These are phyloP conservation scores for Dioctria rufipes DNA, from an alignment of 2,888 invertebrate genomes.

Conservation along the genomic window DNA sequence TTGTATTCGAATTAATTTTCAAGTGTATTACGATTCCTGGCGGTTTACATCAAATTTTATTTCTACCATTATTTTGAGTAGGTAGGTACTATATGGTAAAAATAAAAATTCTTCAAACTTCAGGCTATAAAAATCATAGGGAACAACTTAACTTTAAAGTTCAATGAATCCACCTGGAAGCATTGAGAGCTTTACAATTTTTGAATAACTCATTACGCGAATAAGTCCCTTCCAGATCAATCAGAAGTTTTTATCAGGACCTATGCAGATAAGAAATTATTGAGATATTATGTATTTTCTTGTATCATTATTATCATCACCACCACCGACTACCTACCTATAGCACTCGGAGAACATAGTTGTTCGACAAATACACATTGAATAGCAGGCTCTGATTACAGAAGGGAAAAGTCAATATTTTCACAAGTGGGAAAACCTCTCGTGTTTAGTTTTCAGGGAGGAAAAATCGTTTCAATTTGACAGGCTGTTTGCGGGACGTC, in stretches of 20 bases:
- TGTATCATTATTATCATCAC: conserved; percentile 32
- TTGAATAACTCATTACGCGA: conserved; percentile 36
- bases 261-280: conserved; percentile 38
- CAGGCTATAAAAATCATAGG: too few species aligned
- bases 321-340: conserved; percentile 24
- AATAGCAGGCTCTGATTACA: conserved; percentile 44
- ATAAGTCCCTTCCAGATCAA: conserved; percentile 24
- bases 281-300: conserved; percentile 24
- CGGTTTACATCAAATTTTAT: too few species aligned
- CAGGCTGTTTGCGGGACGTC: conserved; percentile 6
- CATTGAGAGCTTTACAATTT: conserved; percentile 38
- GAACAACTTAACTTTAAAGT: background rate
- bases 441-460: conserved; percentile 30
- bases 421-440: conserved; percentile 44
- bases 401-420: conserved; percentile 49
- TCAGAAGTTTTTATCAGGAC: conserved; percentile 40
- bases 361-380: conserved; percentile 30
- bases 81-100: too few species aligned
- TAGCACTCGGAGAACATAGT: conserved; percentile 28
- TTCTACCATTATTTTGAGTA: too few species aligned
- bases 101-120: too few species aligned
- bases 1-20: too few species aligned
- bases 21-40: too few species aligned
- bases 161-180: background rate
- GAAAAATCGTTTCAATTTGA: background rate